Evolutionary conservation across 2,888 invertebrate species (phyloP), one percentile per base, ranked within the genome.

Genomic region (Temnothorax rugatulus): DNA sequence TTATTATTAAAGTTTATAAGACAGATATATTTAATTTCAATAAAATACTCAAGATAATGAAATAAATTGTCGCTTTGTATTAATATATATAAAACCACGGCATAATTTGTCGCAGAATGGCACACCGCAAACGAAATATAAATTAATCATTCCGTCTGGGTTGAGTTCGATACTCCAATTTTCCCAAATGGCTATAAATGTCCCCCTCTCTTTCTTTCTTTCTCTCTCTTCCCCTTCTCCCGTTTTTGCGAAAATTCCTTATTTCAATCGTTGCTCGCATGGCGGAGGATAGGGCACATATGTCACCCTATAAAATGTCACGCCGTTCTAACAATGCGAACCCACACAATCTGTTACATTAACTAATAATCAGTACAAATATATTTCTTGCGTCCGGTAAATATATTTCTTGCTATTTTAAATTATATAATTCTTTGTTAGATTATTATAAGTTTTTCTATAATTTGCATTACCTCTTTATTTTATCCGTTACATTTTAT

Each of bases 91-190:
- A 74, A 63, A 29, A 18, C 2, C 18, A 57, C 18, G 25, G 2
- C 1, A 15, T 13, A 71, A 64, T 83, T 52, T 34, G 82, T 69
- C 85, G 73, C 84, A 87, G 73, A 82, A 82, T 83, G 81, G 50
- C 59, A 86, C 84, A 92, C 89, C 87, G 91, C 93, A 94, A 94
- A 94, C 92, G 93, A 94, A 93, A 88, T 94, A 94, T 94, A 94
- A 94, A 94, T 94, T 94, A 94, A 93, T 93, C 92, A 91, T 66
- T 76, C 90, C 86, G 88, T 89, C 90, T 89, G 90, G 90, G 90
- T 87, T 89, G 90, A 90, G 93, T 90, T 91, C 91, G 91, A 93
- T 92, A 93, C 93, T 94, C 89, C 93, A 93, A 94, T 93, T 94
- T 94, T 93, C 90, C 93, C 92, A 93, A 94, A 94, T 93, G 94